Evolutionary conservation across 2,113 vertebrate species (phyloP).

Genomic region (Bufo gargarizans): DNA sequence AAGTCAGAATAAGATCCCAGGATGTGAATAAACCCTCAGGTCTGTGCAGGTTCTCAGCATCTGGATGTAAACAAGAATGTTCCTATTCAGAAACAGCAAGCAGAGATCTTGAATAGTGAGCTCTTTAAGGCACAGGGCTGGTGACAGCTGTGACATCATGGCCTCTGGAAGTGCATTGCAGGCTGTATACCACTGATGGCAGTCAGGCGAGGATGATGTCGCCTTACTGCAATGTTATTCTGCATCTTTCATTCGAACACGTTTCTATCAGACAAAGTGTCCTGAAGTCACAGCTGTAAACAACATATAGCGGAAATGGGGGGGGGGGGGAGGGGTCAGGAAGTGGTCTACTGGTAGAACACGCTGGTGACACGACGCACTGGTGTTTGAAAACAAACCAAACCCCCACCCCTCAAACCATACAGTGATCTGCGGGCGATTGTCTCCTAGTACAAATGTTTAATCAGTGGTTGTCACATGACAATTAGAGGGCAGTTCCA

Average conservation of each 20-base stretch:
- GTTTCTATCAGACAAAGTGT: not conserved
- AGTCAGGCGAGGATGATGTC: no score
- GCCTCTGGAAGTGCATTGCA: no score
- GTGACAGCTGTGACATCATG: no score
- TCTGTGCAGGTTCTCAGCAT: not conserved
- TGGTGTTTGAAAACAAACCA: slow-evolving; percentile 24
- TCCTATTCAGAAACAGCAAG: not conserved
- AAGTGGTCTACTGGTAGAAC: not conserved
- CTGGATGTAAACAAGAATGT: not conserved
- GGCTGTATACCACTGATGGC: no score
- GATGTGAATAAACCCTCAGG: not conserved
- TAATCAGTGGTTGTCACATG: not conserved
- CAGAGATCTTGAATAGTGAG: not conserved
- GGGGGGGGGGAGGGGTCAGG: not conserved
- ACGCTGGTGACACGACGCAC: not conserved
- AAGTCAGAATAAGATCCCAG: not conserved
- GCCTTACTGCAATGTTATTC: no score
- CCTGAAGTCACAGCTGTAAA: not conserved
- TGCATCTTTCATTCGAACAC: not conserved
- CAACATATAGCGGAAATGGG: not conserved
- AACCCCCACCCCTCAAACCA: not conserved
- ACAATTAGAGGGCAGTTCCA: no score
- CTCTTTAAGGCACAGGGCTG: no score
- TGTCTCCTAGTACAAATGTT: not conserved
- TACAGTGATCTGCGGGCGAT: not conserved